Conservation (phyloP, 2,888 invertebrate genomes). For the Trachelus tabidus region DNA sequence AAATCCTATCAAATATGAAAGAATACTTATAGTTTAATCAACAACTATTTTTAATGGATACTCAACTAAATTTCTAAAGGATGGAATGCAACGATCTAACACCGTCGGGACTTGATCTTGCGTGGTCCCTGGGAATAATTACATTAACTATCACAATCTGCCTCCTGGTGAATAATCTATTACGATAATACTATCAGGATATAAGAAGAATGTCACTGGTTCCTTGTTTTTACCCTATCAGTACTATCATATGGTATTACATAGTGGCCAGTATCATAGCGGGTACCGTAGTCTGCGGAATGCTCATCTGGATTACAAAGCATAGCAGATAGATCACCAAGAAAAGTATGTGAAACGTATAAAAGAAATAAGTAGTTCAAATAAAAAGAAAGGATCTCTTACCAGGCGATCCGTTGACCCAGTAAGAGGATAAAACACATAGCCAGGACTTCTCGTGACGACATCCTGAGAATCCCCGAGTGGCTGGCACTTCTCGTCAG, state of each 20-base stretch:
- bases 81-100: background rate
- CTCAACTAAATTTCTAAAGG: background rate
- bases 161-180: constrained; percentile 2
- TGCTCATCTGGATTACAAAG: background rate
- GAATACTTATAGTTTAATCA: background rate
- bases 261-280: background rate
- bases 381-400: constrained; percentile 29
- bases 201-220: background rate
- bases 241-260: background rate
- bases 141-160: constrained; percentile 11
- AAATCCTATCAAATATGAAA: background rate
- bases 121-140: constrained; percentile 21
- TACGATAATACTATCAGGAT: background rate
- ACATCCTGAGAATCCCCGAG: constrained; percentile 43
- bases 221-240: background rate
- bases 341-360: background rate
- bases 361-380: background rate
- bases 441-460: constrained; percentile 42
- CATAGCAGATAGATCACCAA: background rate
- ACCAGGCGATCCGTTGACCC: constrained; percentile 49
- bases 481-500: background rate
- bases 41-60: background rate
- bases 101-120: constrained; percentile 13
- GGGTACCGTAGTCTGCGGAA: background rate
- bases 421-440: constrained; percentile 47